Conservation (phyloP, 2,113 vertebrate species). For the Todiramphus chloris region DNA sequence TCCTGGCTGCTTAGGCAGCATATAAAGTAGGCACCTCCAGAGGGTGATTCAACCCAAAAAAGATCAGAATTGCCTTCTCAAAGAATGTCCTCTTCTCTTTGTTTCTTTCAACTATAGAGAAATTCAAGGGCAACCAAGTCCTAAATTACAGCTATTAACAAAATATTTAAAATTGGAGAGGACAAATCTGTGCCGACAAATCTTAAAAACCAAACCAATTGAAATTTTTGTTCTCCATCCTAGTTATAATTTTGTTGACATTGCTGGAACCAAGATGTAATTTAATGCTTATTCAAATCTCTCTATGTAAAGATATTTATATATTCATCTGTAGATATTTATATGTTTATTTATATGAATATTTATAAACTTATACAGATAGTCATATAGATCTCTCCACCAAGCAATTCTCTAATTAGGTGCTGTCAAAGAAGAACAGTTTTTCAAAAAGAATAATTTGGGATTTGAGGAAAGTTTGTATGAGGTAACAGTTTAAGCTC, state of each 20-base stretch:
- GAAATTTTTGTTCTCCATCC: background rate
- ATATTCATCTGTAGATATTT: background rate
- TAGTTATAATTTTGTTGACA: background rate
- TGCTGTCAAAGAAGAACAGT: background rate
- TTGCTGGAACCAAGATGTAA: background rate
- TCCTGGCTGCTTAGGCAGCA: background rate
- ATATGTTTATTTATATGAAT: background rate
- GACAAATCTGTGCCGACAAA: background rate
- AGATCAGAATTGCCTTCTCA: background rate
- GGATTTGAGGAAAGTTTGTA: background rate
- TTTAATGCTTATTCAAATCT: background rate
- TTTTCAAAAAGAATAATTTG: background rate
- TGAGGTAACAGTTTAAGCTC: background rate
- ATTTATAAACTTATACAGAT: background rate
- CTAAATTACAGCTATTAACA: background rate
- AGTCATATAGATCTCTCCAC: background rate
- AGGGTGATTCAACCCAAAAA: background rate
- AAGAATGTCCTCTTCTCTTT: background rate
- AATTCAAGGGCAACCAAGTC: background rate
- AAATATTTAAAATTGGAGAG: background rate
- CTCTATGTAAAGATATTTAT: background rate
- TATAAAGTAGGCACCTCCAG: background rate
- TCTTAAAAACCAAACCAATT: background rate
- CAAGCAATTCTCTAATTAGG: background rate
- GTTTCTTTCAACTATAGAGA: background rate